phyloP scores from a whole-genome alignment of 2,888 invertebrate species.

The Brachypterus glaber region DNA sequence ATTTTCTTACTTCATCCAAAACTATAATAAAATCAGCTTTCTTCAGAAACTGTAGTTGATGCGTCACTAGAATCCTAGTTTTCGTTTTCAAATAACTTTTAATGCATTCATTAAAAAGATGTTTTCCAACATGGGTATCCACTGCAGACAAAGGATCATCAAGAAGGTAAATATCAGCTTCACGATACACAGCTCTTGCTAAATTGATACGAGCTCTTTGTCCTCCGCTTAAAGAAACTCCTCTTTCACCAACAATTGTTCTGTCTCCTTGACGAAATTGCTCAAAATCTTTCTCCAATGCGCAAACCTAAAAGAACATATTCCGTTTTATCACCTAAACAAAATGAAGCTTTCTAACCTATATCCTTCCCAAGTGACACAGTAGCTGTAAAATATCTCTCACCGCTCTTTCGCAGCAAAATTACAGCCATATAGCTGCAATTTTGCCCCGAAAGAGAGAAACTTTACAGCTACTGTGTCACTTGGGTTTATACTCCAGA shows the following conservation, averaged over 20 bases:
- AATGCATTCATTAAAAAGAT: constrained; percentile 67
- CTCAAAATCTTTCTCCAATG: constrained; percentile 59
- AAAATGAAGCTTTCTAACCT: too few species aligned
- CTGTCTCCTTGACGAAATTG: constrained; percentile 56
- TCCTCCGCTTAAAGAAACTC: constrained; percentile 67
- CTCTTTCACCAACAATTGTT: constrained; percentile 66
- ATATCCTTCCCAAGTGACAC: too few species aligned
- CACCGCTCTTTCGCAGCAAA: too few species aligned
- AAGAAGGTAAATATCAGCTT: constrained; percentile 66
- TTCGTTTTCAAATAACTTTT: constrained; percentile 51
- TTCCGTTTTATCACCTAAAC: too few species aligned
- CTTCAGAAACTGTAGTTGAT: constrained; percentile 67
- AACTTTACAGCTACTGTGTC: too few species aligned
- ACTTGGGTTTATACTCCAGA: too few species aligned
- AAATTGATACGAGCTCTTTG: constrained; percentile 64
- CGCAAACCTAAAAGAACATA: constrained; percentile 42
- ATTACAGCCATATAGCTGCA: too few species aligned
- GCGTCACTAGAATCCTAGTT: constrained; percentile 67
- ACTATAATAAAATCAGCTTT: constrained; percentile 51
- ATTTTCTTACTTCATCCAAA: constrained; percentile 39
- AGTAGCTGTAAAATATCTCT: too few species aligned
- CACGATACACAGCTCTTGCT: constrained; percentile 53
- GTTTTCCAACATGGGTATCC: constrained; percentile 65
- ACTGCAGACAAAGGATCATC: constrained; percentile 78
- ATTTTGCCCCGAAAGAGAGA: too few species aligned